These are phyloP conservation scores for Parotocinclus haroldoi DNA, from an alignment of 2,797 vertebrate species.

Conservation along the genomic window DNA sequence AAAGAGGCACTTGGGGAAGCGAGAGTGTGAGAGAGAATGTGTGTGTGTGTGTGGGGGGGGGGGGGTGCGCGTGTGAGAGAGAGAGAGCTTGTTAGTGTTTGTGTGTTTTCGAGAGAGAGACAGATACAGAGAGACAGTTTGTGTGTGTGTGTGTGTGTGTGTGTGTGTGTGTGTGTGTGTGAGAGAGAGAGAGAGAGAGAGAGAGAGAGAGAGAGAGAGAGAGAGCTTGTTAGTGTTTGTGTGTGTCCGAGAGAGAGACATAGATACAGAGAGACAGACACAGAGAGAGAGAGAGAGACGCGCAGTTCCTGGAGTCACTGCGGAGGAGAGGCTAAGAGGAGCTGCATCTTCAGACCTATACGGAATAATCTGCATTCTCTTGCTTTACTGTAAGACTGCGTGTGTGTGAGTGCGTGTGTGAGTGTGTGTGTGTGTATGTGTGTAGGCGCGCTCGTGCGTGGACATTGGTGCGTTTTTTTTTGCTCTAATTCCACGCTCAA, in stretches of 20 bases:
- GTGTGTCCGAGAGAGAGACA: too few relatives aligned
- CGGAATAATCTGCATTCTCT: neutral
- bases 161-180: too few relatives aligned
- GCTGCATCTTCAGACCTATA: constrained; percentile 33
- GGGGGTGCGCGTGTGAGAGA: too few relatives aligned
- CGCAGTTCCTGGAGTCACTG: constrained; percentile 49
- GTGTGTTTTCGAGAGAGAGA: too few relatives aligned
- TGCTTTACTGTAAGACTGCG: too few relatives aligned
- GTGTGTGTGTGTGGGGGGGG: too few relatives aligned
- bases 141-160: too few relatives aligned
- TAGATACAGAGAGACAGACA: neutral
- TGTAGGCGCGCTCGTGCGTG: neutral
- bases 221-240: too few relatives aligned
- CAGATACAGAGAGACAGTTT: constrained; percentile 22
- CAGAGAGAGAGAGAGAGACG: constrained; percentile 22
- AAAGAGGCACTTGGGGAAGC: constrained; percentile 5
- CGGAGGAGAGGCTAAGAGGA: constrained; percentile 55
- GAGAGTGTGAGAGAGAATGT: neutral
- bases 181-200: too few relatives aligned
- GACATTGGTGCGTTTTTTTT: too few relatives aligned
- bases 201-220: constrained; percentile 2
- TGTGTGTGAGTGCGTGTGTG: neutral
- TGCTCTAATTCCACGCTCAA: too few relatives aligned
- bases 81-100: too few relatives aligned
- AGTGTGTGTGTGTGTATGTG: neutral